Percentiles rank a stretch among this genome's conserved stretches.
phyloP scores from a whole-genome alignment of 2,113 vertebrate genomes.

The Rhadina sibilatrix region DNA sequence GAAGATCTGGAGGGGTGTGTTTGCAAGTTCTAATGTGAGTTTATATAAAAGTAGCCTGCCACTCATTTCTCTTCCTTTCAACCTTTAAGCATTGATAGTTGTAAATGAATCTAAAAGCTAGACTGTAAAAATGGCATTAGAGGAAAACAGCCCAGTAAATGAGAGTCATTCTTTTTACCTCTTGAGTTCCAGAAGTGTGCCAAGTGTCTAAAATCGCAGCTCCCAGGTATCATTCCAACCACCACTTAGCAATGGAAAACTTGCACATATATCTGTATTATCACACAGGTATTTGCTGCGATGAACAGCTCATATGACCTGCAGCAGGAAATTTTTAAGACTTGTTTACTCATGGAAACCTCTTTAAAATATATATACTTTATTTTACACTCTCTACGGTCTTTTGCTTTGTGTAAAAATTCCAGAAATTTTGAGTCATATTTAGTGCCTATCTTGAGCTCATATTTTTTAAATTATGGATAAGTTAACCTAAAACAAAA shows the following conservation, averaged over 20 bases:
- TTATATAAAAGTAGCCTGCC: background rate
- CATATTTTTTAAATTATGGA: background rate
- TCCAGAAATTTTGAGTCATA: background rate
- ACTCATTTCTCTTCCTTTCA: background rate
- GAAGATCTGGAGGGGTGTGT: background rate
- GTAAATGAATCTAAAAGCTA: background rate
- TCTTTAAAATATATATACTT: background rate
- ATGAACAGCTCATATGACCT: background rate
- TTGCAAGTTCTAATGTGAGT: background rate
- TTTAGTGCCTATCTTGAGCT: background rate
- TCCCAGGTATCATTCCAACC: background rate
- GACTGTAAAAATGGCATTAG: background rate
- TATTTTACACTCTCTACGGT: background rate
- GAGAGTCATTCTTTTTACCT: background rate
- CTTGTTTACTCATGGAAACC: background rate
- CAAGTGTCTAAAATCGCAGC: background rate
- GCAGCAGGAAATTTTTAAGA: background rate
- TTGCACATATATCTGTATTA: background rate
- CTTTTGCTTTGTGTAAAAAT: background rate
- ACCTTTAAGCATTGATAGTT: background rate
- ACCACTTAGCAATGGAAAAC: background rate
- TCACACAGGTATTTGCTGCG: background rate
- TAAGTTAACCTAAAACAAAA: background rate
- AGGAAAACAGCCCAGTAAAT: background rate
- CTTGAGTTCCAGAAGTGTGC: background rate